Percentiles rank a stretch among this genome's conserved stretches.
Conservation (phyloP, 1,140 invertebrate genomes). For the Hyles euphorbiae region DNA sequence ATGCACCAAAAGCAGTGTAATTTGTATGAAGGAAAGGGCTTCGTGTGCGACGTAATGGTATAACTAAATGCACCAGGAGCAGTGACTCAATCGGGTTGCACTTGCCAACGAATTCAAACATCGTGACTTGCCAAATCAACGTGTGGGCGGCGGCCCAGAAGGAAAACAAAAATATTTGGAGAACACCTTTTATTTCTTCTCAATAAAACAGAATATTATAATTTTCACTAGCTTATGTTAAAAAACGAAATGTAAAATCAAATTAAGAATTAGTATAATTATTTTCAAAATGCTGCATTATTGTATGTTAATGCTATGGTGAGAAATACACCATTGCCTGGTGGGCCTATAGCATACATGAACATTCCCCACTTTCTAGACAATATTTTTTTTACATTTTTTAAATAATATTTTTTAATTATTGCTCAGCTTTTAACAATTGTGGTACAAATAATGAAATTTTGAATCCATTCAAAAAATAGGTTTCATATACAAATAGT, state of each 20-base stretch:
- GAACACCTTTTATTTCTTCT: constrained; percentile 66
- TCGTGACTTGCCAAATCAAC: constrained; percentile 49
- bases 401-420: constrained; percentile 23
- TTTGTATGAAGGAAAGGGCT: not conserved
- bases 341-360: constrained; percentile 3
- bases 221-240: constrained; percentile 70
- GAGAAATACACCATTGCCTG: not conserved
- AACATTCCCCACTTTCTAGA: constrained; percentile 26
- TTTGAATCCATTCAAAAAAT: constrained; percentile 52
- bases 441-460: constrained; percentile 33
- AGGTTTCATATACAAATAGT: constrained; percentile 53
- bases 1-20: too few species aligned
- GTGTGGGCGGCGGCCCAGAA: constrained; percentile 31
- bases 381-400: constrained; percentile 18
- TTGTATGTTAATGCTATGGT: not conserved
- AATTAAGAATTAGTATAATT: constrained; percentile 49
- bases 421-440: constrained; percentile 16
- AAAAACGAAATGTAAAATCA: constrained; percentile 53
- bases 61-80: not conserved
- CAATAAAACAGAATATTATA: constrained; percentile 73
- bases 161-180: constrained; percentile 44
- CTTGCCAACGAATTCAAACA: constrained; percentile 48
- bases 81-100: constrained; percentile 4
- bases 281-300: constrained; percentile 36
- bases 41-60: too few species aligned